Evolutionary conservation across 2,888 invertebrate species (phyloP).

Genomic region (Deilephila elpenor): DNA sequence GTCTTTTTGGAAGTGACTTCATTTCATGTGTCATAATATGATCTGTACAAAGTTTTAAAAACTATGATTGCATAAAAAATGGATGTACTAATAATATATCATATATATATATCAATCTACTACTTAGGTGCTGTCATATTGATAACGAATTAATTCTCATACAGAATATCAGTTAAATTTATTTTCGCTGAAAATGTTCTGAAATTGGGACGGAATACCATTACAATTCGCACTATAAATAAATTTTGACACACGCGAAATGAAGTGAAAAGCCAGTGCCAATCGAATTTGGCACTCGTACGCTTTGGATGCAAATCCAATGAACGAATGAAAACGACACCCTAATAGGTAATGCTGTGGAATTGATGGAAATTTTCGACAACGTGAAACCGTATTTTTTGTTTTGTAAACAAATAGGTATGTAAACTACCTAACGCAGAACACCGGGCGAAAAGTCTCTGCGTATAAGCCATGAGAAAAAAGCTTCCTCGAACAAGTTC

Average conservation of each 20-base stretch:
- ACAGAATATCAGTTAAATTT: not conserved
- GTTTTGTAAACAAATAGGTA: not conserved
- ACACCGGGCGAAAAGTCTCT: no score
- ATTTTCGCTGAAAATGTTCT: not conserved
- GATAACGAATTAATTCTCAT: not conserved
- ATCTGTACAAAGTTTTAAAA: no score
- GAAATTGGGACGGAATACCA: constrained; percentile 19
- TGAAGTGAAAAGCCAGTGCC: constrained; percentile 37
- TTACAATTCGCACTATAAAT: constrained; percentile 39
- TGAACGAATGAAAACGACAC: constrained; percentile 38
- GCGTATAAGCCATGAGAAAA: no score
- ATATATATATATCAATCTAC: not conserved
- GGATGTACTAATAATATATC: no score
- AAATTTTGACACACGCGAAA: constrained; percentile 30
- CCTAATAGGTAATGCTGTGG: constrained; percentile 22
- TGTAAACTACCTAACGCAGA: not conserved
- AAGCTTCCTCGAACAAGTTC: no score
- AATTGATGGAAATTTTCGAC: not conserved
- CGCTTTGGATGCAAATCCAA: constrained; percentile 44
- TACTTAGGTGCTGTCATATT: not conserved
- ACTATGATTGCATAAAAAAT: no score
- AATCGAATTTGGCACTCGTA: constrained; percentile 35
- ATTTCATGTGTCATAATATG: no score
- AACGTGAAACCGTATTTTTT: not conserved
- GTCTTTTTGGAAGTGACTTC: no score